Evolutionary conservation across 23 tunicate species (phyloP).

Genomic region (Pegea sp.): DNA sequence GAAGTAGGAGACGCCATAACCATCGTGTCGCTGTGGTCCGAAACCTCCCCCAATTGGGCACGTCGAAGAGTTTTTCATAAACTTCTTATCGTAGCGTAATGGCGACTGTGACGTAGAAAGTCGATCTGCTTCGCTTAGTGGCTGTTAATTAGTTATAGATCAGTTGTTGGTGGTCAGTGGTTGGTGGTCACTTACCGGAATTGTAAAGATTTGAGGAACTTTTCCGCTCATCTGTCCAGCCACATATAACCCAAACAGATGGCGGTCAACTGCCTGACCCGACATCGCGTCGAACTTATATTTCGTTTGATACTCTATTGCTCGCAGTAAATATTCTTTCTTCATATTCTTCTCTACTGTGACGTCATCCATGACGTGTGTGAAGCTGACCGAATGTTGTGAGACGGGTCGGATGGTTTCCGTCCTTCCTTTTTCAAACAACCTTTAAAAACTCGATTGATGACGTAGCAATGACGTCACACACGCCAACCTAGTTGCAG

Average conservation of each 20-base stretch:
- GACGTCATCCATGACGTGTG: constrained; percentile 75
- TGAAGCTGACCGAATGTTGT: constrained; percentile 46
- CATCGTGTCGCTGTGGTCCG: constrained; percentile 76
- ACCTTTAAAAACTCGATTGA: constrained; percentile 16
- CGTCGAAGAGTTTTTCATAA: constrained; percentile 8
- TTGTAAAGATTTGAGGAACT: constrained; percentile 41
- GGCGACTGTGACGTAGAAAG: constrained; percentile 91
- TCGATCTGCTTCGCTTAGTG: constrained; percentile 38
- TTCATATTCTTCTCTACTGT: constrained; percentile 8
- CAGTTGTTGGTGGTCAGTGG: no score
- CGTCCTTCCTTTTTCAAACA: constrained; percentile 65
- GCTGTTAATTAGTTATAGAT: no score
- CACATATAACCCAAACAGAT: constrained; percentile 60
- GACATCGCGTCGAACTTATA: constrained; percentile 75
- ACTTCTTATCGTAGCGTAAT: constrained; percentile 28
- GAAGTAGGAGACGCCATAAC: constrained; percentile 75
- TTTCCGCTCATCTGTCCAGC: constrained; percentile 41
- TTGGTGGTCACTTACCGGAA: constrained; percentile 18
- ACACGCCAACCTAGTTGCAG: constrained; percentile 50
- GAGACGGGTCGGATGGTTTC: constrained; percentile 84
- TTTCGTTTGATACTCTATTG: constrained; percentile 37
- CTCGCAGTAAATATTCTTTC: constrained; percentile 20
- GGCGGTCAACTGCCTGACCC: constrained; percentile 72
- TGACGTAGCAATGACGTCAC: neutral
- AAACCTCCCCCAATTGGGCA: constrained; percentile 75